These are phyloP conservation scores for Miniopterus natalensis DNA, from an alignment of 2,113 vertebrate species.

Conservation along the genomic window DNA sequence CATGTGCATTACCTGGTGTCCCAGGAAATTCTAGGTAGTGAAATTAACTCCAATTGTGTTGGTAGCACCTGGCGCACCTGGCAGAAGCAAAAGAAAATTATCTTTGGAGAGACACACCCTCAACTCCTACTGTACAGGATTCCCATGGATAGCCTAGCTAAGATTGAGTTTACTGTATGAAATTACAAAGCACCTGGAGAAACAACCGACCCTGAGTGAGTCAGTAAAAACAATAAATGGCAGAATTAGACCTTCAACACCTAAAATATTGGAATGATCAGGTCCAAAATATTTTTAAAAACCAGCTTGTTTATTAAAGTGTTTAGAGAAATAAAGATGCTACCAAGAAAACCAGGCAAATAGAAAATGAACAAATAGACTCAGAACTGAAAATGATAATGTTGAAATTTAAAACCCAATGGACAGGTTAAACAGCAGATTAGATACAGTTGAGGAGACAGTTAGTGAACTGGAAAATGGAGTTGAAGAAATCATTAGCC, in stretches of 20 bases:
- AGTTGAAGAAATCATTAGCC: constrained; percentile 17
- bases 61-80: too few species aligned
- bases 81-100: neutral
- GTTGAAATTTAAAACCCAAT: constrained; percentile 42
- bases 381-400: constrained; percentile 61
- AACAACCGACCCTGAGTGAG: neutral
- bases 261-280: neutral
- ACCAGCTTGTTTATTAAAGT: constrained; percentile 14
- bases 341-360: constrained; percentile 39
- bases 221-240: neutral
- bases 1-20: neutral
- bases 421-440: constrained; percentile 15
- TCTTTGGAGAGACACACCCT: neutral
- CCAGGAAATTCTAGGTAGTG: neutral
- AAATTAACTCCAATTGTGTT: neutral
- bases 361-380: constrained; percentile 48
- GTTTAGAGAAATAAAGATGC: constrained; percentile 49
- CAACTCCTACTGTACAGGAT: too few species aligned
- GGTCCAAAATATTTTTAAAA: neutral
- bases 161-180: neutral
- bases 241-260: neutral
- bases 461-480: constrained; percentile 68
- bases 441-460: constrained; percentile 62
- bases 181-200: neutral
- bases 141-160: neutral